A percentile compares a stretch with the other conserved stretches of the same genome.
Conservation (phyloP, 2,888 invertebrate genomes). For the Synanthedon andrenaeformis region DNA sequence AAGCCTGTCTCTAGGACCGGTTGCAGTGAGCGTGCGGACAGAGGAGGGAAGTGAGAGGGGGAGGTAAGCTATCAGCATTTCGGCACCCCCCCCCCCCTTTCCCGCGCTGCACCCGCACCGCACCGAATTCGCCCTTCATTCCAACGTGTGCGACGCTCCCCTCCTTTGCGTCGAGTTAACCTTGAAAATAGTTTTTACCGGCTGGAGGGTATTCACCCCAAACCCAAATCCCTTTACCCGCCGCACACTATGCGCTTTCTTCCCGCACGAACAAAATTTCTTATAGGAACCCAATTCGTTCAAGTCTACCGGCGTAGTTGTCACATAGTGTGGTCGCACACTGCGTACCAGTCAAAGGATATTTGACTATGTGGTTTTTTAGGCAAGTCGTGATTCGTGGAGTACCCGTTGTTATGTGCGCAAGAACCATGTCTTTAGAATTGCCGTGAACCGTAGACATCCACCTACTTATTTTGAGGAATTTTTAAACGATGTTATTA, state of each 20-base stretch:
- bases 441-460: slow-evolving; percentile 32
- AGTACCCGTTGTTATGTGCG: slow-evolving; percentile 2
- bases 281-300: slow-evolving; percentile 31
- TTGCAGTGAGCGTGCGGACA: slow-evolving; percentile 11
- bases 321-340: slow-evolving; percentile 40
- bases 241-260: slow-evolving; percentile 49
- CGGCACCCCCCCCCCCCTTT: slow-evolving; percentile 43
- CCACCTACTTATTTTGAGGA: slow-evolving; percentile 19
- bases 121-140: slow-evolving; percentile 59
- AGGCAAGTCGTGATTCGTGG: slow-evolving; percentile 50
- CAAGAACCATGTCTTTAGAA: slow-evolving; percentile 25
- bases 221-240: slow-evolving; percentile 61
- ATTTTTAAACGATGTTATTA: slow-evolving; percentile 30
- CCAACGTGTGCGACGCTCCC: slow-evolving; percentile 46
- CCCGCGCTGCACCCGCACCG: slow-evolving; percentile 22
- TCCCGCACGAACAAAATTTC: slow-evolving; percentile 25
- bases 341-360: slow-evolving; percentile 55
- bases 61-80: slow-evolving; percentile 60
- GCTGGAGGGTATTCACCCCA: slow-evolving; percentile 69
- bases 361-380: slow-evolving; percentile 63
- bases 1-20: no score
- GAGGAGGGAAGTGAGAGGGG: slow-evolving; percentile 20
- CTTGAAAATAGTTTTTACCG: slow-evolving; percentile 71
- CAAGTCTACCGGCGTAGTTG: slow-evolving; percentile 25
- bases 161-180: slow-evolving; percentile 56